These are phyloP conservation scores for Pocillopora damicornis DNA, from an alignment of 64 coral and sea anemone genomes.

Conservation along the genomic window DNA sequence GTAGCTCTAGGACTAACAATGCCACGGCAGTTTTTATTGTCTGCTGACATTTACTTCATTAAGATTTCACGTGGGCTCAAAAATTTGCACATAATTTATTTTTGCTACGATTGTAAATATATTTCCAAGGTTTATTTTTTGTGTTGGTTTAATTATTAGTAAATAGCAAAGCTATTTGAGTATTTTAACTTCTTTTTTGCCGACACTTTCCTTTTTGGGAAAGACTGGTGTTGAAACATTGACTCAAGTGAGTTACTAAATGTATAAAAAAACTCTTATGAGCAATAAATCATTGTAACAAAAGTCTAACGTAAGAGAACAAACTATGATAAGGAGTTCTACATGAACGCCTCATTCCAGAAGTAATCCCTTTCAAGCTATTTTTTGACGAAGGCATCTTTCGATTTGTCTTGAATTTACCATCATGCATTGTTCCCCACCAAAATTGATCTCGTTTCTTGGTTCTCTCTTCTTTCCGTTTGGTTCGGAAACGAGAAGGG, in stretches of 20 bases:
- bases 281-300: too few relatives aligned
- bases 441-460: too few relatives aligned
- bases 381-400: too few relatives aligned
- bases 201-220: constrained; percentile 1
- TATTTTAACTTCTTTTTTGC: neutral
- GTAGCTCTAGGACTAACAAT: neutral
- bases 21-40: neutral
- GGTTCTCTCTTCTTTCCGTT: too few relatives aligned
- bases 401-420: too few relatives aligned
- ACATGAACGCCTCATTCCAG: too few relatives aligned
- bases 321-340: too few relatives aligned
- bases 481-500: too few relatives aligned
- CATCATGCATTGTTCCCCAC: too few relatives aligned
- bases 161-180: neutral
- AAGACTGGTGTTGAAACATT: neutral
- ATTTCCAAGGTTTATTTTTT: constrained; percentile 24
- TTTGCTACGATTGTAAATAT: constrained; percentile 44
- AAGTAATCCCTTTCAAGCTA: too few relatives aligned
- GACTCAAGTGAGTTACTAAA: neutral
- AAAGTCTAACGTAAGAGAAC: too few relatives aligned
- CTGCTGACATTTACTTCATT: neutral
- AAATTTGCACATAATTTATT: constrained; percentile 26
- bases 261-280: too few relatives aligned
- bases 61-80: neutral
- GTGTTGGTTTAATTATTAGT: constrained; percentile 15